Evolutionary conservation across 2,888 invertebrate species (phyloP).

Genomic region (Mycalesis mineus): DNA sequence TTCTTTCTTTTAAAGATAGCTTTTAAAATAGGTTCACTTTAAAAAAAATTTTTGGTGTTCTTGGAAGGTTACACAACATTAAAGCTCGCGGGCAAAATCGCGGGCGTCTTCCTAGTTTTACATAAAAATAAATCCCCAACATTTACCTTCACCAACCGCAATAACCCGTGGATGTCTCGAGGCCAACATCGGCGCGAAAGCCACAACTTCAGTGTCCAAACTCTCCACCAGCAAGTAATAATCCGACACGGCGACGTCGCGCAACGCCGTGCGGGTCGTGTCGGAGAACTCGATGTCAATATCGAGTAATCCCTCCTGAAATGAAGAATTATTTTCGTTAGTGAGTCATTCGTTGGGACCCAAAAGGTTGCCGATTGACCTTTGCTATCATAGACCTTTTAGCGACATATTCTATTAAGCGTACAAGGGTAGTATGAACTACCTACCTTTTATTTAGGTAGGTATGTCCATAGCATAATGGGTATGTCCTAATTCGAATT

Average conservation of each 20-base stretch:
- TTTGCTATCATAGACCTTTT: conserved; percentile 14
- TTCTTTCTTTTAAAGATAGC: too few relatives aligned
- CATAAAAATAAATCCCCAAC: not conserved
- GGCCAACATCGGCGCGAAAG: conserved; percentile 93
- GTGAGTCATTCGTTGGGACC: not conserved
- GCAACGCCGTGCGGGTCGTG: conserved; percentile 88
- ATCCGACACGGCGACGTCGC: conserved; percentile 90
- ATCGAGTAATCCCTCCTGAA: conserved; percentile 93
- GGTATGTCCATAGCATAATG: too few relatives aligned
- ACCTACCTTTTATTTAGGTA: too few relatives aligned
- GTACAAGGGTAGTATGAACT: conserved; percentile 14
- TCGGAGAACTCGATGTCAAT: conserved; percentile 96
- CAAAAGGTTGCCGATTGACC: conserved; percentile 9
- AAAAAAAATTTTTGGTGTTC: too few relatives aligned
- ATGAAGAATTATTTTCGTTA: conserved; percentile 20
- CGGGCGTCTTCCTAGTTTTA: too few relatives aligned
- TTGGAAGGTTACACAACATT: too few relatives aligned
- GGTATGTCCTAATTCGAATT: too few relatives aligned
- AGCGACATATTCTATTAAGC: conserved; percentile 10
- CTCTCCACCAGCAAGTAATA: conserved; percentile 93
- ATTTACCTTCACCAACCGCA: conserved; percentile 91
- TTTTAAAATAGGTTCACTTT: too few relatives aligned
- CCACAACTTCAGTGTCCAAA: conserved; percentile 93
- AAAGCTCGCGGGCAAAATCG: too few relatives aligned
- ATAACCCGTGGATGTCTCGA: conserved; percentile 95